Conservation (phyloP, 1,140 invertebrate species). For the Drosophila navojoa region DNA sequence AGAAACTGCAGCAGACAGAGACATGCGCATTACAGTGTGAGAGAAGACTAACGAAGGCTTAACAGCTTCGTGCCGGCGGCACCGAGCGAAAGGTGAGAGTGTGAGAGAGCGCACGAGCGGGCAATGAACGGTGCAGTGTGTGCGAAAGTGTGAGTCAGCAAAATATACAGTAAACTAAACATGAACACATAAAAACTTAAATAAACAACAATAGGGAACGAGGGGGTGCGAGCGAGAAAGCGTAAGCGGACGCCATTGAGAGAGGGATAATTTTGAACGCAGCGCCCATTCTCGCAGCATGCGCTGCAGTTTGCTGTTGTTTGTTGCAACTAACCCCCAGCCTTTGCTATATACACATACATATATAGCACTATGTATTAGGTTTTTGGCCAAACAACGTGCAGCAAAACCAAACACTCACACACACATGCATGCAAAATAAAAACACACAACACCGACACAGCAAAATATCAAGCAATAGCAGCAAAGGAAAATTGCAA, state of each 20-base stretch:
- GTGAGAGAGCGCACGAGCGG: conserved; percentile 25
- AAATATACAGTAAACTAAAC: conserved; percentile 80
- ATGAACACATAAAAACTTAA: conserved; percentile 82
- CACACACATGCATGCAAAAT: conserved; percentile 47
- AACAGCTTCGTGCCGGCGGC: conserved; percentile 4
- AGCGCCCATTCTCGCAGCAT: conserved; percentile 14
- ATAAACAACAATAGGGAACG: conserved; percentile 78
- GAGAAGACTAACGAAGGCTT: conserved; percentile 30
- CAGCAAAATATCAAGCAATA: conserved; percentile 79
- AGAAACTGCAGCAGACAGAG: conserved; percentile 56
- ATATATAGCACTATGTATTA: conserved; percentile 40
- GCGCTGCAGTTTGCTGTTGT: conserved; percentile 77
- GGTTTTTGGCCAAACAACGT: conserved; percentile 75
- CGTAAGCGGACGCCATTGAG: conserved; percentile 7
- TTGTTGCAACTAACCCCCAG: conserved; percentile 79
- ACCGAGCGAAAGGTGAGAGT: conserved; percentile 6
- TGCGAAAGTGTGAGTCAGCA: conserved; percentile 52
- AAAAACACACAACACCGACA: conserved; percentile 74
- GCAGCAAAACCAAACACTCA: conserved; percentile 55
- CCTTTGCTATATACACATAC: conserved; percentile 16
- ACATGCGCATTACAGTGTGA: conserved; percentile 58
- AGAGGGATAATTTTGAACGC: conserved; percentile 20
- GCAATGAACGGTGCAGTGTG: conserved; percentile 34
- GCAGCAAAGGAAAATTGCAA: conserved; percentile 71
- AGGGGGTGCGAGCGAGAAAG: conserved; percentile 10